Evolutionary conservation across 2,888 invertebrate species (phyloP), one percentile per base, ranked within the genome.

Genomic region (Tupiocoris notatus): DNA sequence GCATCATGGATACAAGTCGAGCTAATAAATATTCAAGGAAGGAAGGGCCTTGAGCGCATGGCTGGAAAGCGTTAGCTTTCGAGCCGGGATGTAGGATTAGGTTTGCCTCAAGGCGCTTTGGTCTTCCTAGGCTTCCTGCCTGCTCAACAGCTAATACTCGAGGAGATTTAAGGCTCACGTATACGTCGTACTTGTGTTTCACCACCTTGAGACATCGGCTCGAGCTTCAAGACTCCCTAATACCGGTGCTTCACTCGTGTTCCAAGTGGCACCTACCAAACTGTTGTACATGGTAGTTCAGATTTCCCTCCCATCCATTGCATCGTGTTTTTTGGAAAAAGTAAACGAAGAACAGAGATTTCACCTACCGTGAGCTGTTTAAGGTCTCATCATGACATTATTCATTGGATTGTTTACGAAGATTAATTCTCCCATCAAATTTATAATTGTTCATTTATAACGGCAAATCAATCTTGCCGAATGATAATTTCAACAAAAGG

Each of bases 111-210:
- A 39, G 39, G 39, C 39, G 39, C 12, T 39, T 39, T 39, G 6
- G 39, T 39, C 3, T 39, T 39, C 6, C 39, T 39, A 39, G 39
- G 39, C 39, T 39, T 39, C 6, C 39, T 3, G 12, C 39, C 3
- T 39, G 39, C 39, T 39, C 39, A 7, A 39, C 39, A 39, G 20
- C 39, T 67, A 67, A 57, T 22, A 56, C 67, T 57, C 7, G 1
- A n/a, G 57, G 67, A 67, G 56, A 67, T 67, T 67, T 57, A 57
- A n/a, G 21, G 67, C 67, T 67, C 67, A 67, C 67, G 67, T 67
- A 67, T 57, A 39, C 12, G 67, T 22, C 17, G 18, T 67, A 67
- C 67, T 57, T 22, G 67, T 67, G 67, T 67, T 67, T 57, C 23
- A 67, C 67, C 67, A 67, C 67, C 67, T 67, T 20, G 57, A 39